Evolutionary conservation across 2,888 invertebrate species (phyloP), one percentile per base, ranked within the genome.

Genomic region (Epinotia ramella): DNA sequence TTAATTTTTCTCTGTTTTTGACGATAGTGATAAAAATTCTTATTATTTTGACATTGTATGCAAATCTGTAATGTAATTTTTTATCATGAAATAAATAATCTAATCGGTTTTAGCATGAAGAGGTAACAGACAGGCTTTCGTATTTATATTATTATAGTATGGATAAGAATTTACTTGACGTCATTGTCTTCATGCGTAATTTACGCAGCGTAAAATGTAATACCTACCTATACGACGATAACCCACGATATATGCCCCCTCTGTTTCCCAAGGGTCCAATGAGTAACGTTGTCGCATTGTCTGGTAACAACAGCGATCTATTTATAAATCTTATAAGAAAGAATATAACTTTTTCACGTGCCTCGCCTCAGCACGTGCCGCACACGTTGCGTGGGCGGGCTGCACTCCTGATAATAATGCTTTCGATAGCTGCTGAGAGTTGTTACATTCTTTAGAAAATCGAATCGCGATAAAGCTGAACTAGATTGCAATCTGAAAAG

Each of bases 331-430:
- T 49, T 49, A 44, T 16, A 46, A 24, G 59, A 62, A 62, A 33
- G 28, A 40, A 60, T 44, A 11, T 20, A 46, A 60, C 13, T 69
- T 69, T 69, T 69, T 60, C 69, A 69, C 69, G 69, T 60, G 69
- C 59, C 62, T 62, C 62, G 59, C 0, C n/a, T 2, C n/a, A 12
- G 69, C 69, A 69, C 69, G 69, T 69, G 69, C 69, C 16, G 24
- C 40, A 11, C 69, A 60, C 46, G 69, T 60, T 60, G 69, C 69
- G 69, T 69, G 59, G 69, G 69, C 69, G 69, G 33, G n/a, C 59
- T 69, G 69, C 59, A 69, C 69, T 69, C 20, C 66, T 28, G 69
- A 69, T 69, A 60, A 69, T 20, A 69, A 44, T 59, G 44, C 67
- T 59, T 60, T 69, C 59, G 60, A 69, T 69, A 69, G n/a, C 57